These are phyloP conservation scores for Dynastes tityus DNA, from an alignment of 2,888 invertebrate species.

Conservation along the genomic window DNA sequence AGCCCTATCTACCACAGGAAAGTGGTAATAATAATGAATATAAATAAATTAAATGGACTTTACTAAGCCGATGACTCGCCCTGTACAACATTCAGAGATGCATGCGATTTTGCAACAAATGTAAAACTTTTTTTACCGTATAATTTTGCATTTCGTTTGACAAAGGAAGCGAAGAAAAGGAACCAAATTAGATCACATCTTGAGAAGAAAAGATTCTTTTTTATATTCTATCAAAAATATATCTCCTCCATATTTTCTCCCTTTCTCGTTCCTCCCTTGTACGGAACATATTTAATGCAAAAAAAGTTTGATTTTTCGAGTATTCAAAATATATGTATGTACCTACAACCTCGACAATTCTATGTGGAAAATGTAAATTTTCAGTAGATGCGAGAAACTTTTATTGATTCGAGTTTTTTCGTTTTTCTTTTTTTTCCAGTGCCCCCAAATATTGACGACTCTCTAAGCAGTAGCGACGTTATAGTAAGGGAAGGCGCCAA, in stretches of 20 bases:
- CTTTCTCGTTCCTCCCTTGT: neutral
- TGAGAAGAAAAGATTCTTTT: neutral
- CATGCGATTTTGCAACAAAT: neutral
- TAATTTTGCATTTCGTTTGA: constrained; percentile 4
- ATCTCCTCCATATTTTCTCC: neutral
- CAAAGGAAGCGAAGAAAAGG: neutral
- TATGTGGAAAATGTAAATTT: constrained; percentile 40
- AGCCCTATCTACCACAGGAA: no score
- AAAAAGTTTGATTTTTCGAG: constrained; percentile 32
- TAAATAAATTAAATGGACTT: no score
- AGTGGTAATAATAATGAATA: no score
- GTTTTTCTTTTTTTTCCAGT: constrained; percentile 74
- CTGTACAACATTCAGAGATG: no score
- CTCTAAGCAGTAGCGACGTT: constrained; percentile 91
- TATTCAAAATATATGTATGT: constrained; percentile 29
- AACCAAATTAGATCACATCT: neutral
- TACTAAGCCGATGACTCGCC: no score
- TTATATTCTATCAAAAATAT: constrained; percentile 17
- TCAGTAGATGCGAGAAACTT: constrained; percentile 37
- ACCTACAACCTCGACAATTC: constrained; percentile 1
- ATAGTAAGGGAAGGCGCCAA: constrained; percentile 93
- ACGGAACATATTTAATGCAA: constrained; percentile 33
- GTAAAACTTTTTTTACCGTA: neutral
- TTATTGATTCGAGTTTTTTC: constrained; percentile 42
- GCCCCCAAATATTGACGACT: constrained; percentile 93